A percentile compares a stretch with the other conserved stretches of the same genome.
Conservation (phyloP, 2,888 invertebrate species). For the Pollenia labialis region DNA sequence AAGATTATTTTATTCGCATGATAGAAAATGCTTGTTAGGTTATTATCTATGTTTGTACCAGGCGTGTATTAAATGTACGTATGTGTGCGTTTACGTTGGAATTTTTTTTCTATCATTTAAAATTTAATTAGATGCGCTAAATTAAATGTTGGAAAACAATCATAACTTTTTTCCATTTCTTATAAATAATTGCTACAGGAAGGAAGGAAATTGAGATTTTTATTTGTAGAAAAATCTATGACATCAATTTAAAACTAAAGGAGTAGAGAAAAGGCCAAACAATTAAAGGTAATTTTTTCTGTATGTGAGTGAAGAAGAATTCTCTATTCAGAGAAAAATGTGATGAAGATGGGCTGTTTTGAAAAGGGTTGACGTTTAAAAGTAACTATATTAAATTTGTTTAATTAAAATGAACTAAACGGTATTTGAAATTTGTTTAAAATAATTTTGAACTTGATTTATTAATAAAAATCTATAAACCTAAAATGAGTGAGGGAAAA, state of each 20-base stretch:
- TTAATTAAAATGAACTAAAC: constrained; percentile 18
- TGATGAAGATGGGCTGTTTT: background rate
- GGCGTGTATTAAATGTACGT: background rate
- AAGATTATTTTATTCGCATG: too few relatives aligned
- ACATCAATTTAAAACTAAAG: background rate
- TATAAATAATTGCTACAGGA: constrained; percentile 50
- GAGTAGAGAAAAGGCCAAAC: background rate
- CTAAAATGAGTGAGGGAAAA: too few relatives aligned
- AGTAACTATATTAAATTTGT: constrained; percentile 13
- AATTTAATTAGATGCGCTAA: constrained; percentile 68
- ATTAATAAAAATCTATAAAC: too few relatives aligned
- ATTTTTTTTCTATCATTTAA: constrained; percentile 14
- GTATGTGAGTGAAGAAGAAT: constrained; percentile 24
- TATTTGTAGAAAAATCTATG: constrained; percentile 25
- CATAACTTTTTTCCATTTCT: constrained; percentile 42
- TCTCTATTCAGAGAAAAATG: background rate
- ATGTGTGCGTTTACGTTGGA: constrained; percentile 7
- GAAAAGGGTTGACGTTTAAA: constrained; percentile 18
- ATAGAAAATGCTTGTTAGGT: too few relatives aligned
- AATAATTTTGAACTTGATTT: background rate
- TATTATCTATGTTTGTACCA: background rate
- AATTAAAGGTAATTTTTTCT: constrained; percentile 6
- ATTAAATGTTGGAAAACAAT: constrained; percentile 63
- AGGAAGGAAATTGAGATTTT: constrained; percentile 59
- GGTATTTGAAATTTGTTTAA: background rate